phyloP scores from a whole-genome alignment of 64 coral and sea anemone genomes.

The Cladopsammia gracilis region DNA sequence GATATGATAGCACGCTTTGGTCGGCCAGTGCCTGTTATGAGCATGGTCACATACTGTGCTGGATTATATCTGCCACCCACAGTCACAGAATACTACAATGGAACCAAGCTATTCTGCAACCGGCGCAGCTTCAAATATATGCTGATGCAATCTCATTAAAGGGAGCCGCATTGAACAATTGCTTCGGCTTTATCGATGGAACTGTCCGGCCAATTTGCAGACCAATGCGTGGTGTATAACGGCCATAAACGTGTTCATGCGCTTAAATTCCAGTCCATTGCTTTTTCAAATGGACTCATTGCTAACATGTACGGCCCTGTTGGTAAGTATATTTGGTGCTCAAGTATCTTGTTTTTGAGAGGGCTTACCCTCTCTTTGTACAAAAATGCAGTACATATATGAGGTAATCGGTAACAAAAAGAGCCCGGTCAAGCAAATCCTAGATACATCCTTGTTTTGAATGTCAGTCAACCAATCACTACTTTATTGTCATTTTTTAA shows the following conservation, averaged over 20 bases:
- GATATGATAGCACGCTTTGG: slow-evolving; percentile 22
- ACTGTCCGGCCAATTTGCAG: slow-evolving; percentile 11
- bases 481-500: slow-evolving; percentile 20
- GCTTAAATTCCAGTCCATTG: background rate
- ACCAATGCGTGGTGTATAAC: background rate
- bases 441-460: background rate
- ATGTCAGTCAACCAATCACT: slow-evolving; percentile 34
- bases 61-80: slow-evolving; percentile 19
- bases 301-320: background rate
- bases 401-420: slow-evolving; percentile 5
- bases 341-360: background rate
- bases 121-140: slow-evolving; percentile 27
- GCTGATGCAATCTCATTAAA: background rate
- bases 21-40: slow-evolving; percentile 18
- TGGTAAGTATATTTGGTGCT: background rate
- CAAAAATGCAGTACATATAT: slow-evolving; percentile 22
- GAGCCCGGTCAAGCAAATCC: slow-evolving; percentile 21
- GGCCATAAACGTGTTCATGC: slow-evolving; percentile 17
- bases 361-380: background rate
- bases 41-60: slow-evolving; percentile 24
- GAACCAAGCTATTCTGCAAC: slow-evolving; percentile 9
- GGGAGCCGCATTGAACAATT: slow-evolving; percentile 35
- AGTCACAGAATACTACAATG: slow-evolving; percentile 22
- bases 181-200: slow-evolving; percentile 29
- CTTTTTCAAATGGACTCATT: slow-evolving; percentile 1